Percentiles rank a stretch among this genome's conserved stretches.
Evolutionary conservation across 2,888 invertebrate genomes (phyloP).

Genomic region (Nomada fabriciana): DNA sequence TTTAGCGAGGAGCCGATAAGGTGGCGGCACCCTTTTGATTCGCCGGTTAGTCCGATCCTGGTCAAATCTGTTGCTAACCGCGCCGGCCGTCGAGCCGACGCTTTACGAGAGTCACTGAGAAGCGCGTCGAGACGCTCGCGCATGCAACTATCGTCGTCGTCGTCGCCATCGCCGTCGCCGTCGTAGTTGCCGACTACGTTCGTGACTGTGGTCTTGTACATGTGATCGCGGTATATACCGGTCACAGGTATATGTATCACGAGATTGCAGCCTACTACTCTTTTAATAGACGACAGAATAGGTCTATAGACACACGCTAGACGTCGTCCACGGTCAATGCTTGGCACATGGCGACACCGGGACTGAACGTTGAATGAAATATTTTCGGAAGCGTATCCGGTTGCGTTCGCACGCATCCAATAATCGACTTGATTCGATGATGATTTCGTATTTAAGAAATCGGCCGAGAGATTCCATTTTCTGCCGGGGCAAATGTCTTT

Average conservation of each 20-base stretch:
- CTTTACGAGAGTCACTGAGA: slow-evolving; percentile 56
- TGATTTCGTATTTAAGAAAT: slow-evolving; percentile 15
- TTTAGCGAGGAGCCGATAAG: neutral
- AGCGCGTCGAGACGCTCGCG: slow-evolving; percentile 69
- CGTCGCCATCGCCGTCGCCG: slow-evolving; percentile 16
- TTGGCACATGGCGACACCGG: slow-evolving; percentile 70
- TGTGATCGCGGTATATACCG: slow-evolving; percentile 29
- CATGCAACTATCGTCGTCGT: slow-evolving; percentile 52
- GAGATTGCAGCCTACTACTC: slow-evolving; percentile 67
- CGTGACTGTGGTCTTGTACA: slow-evolving; percentile 21
- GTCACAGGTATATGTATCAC: slow-evolving; percentile 54
- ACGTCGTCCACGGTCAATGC: slow-evolving; percentile 77
- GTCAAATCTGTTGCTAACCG: slow-evolving; percentile 82
- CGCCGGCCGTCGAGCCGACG: slow-evolving; percentile 46
- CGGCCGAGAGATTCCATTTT: neutral
- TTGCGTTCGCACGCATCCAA: slow-evolving; percentile 43
- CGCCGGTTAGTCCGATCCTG: slow-evolving; percentile 75
- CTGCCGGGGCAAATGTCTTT: too few species aligned
- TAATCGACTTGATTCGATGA: slow-evolving; percentile 37
- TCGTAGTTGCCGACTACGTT: neutral
- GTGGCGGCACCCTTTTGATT: slow-evolving; percentile 65
- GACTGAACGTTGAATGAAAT: slow-evolving; percentile 73
- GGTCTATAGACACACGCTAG: slow-evolving; percentile 75
- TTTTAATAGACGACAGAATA: slow-evolving; percentile 76
- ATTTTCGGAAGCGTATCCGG: slow-evolving; percentile 69